Percentiles rank a stretch among this genome's conserved stretches.
phyloP scores from a whole-genome alignment of 2,888 invertebrate species.

The Tenthredo livida region DNA sequence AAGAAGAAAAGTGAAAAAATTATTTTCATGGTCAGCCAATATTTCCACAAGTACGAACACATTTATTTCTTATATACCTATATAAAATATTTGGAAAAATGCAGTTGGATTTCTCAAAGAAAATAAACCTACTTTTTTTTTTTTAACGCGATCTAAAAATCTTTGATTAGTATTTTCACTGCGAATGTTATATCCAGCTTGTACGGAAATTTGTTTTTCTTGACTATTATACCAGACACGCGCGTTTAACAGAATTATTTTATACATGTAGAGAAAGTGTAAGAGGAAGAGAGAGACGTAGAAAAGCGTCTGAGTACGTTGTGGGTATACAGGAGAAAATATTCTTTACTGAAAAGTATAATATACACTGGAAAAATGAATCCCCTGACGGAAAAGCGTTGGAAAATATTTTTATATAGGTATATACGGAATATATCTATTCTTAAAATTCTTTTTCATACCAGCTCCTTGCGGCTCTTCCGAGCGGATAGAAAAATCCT shows the following conservation, averaged over 20 bases:
- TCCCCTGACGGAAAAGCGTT: not conserved
- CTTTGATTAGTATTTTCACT: no score
- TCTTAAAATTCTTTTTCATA: constrained; percentile 29
- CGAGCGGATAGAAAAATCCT: constrained; percentile 31
- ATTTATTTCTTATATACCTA: not conserved
- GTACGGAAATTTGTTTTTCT: no score
- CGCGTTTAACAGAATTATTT: not conserved
- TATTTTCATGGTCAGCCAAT: constrained; percentile 20
- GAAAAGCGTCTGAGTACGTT: not conserved
- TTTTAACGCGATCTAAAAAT: no score
- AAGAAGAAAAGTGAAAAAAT: not conserved
- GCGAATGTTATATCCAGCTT: no score
- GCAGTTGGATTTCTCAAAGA: no score
- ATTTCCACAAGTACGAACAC: not conserved
- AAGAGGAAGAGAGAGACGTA: not conserved
- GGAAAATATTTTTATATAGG: not conserved
- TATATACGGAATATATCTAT: not conserved
- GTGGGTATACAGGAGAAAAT: not conserved
- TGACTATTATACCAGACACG: not conserved
- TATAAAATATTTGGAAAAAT: no score
- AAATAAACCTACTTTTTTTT: no score
- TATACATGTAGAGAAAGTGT: not conserved
- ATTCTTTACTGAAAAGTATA: not conserved
- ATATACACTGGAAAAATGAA: not conserved
- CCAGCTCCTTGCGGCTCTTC: not conserved